A percentile compares a stretch with the other conserved stretches of the same genome.
phyloP scores from a whole-genome alignment of 2,888 invertebrate species.

The Drosophila conformis region DNA sequence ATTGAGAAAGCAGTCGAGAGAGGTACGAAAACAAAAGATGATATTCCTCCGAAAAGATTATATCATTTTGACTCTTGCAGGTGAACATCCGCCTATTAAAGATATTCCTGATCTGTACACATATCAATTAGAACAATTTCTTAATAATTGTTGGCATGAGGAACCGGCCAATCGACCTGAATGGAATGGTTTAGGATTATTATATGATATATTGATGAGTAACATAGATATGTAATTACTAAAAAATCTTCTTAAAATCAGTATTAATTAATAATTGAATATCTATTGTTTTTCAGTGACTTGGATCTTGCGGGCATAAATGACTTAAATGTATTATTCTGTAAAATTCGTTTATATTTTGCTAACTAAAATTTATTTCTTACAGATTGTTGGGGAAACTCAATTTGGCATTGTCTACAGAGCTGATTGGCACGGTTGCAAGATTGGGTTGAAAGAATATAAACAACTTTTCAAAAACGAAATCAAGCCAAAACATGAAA shows the following conservation, averaged over 20 bases:
- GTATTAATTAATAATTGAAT: neutral
- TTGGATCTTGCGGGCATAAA: neutral
- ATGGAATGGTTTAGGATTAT: neutral
- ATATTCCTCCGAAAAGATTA: too few species aligned
- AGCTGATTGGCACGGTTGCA: neutral
- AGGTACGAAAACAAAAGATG: neutral
- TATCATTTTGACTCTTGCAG: neutral
- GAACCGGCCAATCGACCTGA: neutral
- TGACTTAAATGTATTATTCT: neutral
- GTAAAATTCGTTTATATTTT: neutral
- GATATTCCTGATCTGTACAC: neutral
- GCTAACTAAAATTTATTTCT: too few species aligned
- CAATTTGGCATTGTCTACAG: conserved; percentile 2
- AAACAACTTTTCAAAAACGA: too few species aligned
- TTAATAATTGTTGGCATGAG: neutral
- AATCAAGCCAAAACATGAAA: too few species aligned
- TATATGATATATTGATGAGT: accelerated
- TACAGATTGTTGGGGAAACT: neutral
- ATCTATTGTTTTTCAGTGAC: neutral
- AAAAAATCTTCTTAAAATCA: too few species aligned
- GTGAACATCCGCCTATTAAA: neutral
- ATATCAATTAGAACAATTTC: too few species aligned
- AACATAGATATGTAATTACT: too few species aligned
- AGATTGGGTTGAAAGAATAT: neutral
- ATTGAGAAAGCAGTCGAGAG: neutral